Percentiles rank a stretch among this genome's conserved stretches.
Conservation (phyloP, 2,113 vertebrate species). For the Toxotes chatareus region DNA sequence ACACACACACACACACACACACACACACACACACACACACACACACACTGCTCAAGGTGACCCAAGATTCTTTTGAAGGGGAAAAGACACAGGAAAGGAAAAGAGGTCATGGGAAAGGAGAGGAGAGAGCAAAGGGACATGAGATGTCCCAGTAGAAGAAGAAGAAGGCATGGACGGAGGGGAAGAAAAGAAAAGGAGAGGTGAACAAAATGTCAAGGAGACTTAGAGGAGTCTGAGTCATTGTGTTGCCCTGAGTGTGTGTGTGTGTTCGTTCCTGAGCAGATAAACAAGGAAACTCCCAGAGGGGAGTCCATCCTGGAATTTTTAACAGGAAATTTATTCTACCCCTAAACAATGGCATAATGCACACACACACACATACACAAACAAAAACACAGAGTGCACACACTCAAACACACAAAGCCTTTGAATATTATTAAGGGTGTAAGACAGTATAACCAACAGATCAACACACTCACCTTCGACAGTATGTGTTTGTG, state of each 20-base stretch:
- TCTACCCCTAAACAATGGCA: constrained; percentile 73
- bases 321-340: constrained; percentile 78
- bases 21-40: not conserved
- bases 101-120: constrained; percentile 68
- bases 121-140: constrained; percentile 21
- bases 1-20: not conserved
- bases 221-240: constrained; percentile 51
- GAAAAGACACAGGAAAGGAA: constrained; percentile 42
- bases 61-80: constrained; percentile 24
- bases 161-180: constrained; percentile 16
- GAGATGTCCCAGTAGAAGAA: constrained; percentile 53
- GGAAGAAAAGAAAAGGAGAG: constrained; percentile 43
- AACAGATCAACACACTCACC: constrained; percentile 25
- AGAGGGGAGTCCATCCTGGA: constrained; percentile 76
- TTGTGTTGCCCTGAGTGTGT: constrained; percentile 21
- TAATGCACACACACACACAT: constrained; percentile 32
- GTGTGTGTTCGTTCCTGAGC: constrained; percentile 25
- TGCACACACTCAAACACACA: constrained; percentile 26
- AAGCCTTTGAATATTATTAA: constrained; percentile 26
- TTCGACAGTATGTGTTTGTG: not conserved
- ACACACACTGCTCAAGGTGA: constrained; percentile 42
- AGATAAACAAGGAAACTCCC: constrained; percentile 78
- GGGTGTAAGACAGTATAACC: constrained; percentile 14
- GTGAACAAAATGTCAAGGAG: constrained; percentile 76
- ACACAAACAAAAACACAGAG: constrained; percentile 2